These are phyloP conservation scores for Sminthurides aquaticus DNA, from an alignment of 2,888 invertebrate genomes.

Conservation along the genomic window DNA sequence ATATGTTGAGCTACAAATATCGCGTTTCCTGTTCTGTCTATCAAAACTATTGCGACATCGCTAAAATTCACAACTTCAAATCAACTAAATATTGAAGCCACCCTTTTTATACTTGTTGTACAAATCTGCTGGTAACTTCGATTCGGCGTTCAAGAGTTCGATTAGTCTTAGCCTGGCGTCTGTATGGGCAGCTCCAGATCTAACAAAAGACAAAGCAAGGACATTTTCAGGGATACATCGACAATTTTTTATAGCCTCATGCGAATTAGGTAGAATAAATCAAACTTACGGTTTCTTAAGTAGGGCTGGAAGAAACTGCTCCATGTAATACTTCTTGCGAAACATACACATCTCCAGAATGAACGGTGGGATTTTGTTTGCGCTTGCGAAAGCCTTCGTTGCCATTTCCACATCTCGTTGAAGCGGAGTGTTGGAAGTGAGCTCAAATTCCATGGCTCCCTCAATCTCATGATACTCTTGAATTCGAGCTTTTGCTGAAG, in stretches of 20 bases:
- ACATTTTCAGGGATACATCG: too few species aligned
- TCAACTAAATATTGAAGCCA: too few species aligned
- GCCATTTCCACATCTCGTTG: conserved; percentile 37
- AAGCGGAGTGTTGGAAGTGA: conserved; percentile 34
- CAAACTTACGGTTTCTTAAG: conserved; percentile 38
- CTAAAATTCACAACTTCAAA: too few species aligned
- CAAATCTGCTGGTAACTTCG: conserved; percentile 33
- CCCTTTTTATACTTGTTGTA: conserved; percentile 27
- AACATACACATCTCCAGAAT: conserved; percentile 36
- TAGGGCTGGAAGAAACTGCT: conserved; percentile 35
- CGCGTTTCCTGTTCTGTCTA: too few species aligned
- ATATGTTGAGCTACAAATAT: too few species aligned
- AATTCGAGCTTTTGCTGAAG: conserved; percentile 32
- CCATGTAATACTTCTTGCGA: conserved; percentile 30
- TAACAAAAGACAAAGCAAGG: neutral
- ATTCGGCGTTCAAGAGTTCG: conserved; percentile 31
- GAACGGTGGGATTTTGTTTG: conserved; percentile 26
- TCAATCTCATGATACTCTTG: conserved; percentile 40
- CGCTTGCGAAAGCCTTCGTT: conserved; percentile 28
- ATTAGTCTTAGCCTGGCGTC: conserved; percentile 37
- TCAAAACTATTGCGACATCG: too few species aligned
- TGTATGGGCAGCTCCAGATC: conserved; percentile 20
- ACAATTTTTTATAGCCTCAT: neutral
- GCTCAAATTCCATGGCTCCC: conserved; percentile 35
- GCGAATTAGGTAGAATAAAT: neutral